A percentile compares a stretch with the other conserved stretches of the same genome.
Evolutionary conservation across 2,797 vertebrate species (phyloP).

Genomic region (Lagorchestes hirsutus): DNA sequence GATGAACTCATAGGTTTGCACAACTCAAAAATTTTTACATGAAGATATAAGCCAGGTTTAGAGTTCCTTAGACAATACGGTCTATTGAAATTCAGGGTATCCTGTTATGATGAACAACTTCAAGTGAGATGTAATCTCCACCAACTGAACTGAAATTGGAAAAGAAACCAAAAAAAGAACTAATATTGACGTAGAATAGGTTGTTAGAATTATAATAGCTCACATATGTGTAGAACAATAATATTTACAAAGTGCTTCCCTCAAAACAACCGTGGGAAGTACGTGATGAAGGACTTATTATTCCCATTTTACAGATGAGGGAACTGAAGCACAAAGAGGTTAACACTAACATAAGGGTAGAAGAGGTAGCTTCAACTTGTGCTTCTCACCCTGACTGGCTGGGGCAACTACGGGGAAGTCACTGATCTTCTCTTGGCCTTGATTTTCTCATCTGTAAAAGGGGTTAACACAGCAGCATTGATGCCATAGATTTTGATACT

Average conservation of each 20-base stretch:
- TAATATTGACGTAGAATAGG: slow-evolving; percentile 8
- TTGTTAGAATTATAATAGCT: background rate
- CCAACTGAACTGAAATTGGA: background rate
- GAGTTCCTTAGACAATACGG: slow-evolving; percentile 10
- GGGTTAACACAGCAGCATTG: no score
- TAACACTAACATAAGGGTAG: no score
- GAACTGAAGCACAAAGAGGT: no score
- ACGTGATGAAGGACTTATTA: no score
- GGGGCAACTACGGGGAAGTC: no score
- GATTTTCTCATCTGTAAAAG: no score
- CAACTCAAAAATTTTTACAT: background rate
- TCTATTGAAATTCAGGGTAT: slow-evolving; percentile 5
- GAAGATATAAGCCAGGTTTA: slow-evolving; percentile 11
- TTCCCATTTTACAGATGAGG: no score
- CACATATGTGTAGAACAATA: background rate
- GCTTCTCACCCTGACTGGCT: no score
- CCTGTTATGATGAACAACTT: slow-evolving; percentile 23
- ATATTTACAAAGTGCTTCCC: no score
- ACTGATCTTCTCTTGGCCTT: no score
- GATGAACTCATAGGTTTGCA: background rate
- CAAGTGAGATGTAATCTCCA: background rate
- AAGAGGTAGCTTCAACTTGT: no score
- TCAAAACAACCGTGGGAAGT: no score
- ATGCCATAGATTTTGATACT: background rate
- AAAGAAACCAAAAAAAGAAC: background rate